Percentiles rank a stretch among this genome's conserved stretches.
Conservation (phyloP, 2,888 invertebrate species). For the Hyposoter dolosus region DNA sequence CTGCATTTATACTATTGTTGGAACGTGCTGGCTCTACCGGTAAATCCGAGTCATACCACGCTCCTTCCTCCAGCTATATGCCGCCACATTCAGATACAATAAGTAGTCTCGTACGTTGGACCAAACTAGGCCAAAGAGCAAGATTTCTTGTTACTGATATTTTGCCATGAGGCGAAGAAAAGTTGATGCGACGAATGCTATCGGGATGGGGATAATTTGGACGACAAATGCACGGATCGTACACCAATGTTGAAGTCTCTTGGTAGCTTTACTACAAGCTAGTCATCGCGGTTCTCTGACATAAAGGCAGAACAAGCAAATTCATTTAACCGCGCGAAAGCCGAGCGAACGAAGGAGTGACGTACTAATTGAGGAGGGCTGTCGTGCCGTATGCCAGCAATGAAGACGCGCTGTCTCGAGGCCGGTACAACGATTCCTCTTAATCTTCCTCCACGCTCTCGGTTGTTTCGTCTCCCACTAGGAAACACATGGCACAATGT, state of each 20-base stretch:
- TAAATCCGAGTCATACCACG: slow-evolving; percentile 44
- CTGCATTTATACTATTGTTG: slow-evolving; percentile 50
- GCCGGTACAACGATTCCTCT: slow-evolving; percentile 59
- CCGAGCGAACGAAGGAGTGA: slow-evolving; percentile 46
- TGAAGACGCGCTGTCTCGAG: slow-evolving; percentile 58
- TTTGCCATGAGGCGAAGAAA: neutral
- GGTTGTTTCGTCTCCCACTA: slow-evolving; percentile 24
- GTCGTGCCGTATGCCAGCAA: slow-evolving; percentile 58
- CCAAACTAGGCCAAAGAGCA: neutral
- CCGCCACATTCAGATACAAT: neutral
- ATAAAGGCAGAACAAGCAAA: slow-evolving; percentile 38
- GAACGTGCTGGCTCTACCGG: slow-evolving; percentile 26
- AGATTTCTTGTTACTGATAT: neutral
- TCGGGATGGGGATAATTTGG: neutral
- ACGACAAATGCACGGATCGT: slow-evolving; percentile 31
- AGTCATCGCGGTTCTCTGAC: neutral
- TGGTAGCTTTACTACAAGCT: neutral
- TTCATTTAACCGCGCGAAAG: slow-evolving; percentile 49
- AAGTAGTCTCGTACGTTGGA: neutral
- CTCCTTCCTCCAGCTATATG: slow-evolving; percentile 1
- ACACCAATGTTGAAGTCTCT: neutral
- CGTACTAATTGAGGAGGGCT: slow-evolving; percentile 61
- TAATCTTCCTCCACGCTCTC: slow-evolving; percentile 42
- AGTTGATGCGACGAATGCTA: neutral
- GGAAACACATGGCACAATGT: slow-evolving; percentile 6